Evolutionary conservation across 2,797 vertebrate genomes (phyloP), one percentile per base, ranked within the genome.

Genomic region (Mallotus villosus): DNA sequence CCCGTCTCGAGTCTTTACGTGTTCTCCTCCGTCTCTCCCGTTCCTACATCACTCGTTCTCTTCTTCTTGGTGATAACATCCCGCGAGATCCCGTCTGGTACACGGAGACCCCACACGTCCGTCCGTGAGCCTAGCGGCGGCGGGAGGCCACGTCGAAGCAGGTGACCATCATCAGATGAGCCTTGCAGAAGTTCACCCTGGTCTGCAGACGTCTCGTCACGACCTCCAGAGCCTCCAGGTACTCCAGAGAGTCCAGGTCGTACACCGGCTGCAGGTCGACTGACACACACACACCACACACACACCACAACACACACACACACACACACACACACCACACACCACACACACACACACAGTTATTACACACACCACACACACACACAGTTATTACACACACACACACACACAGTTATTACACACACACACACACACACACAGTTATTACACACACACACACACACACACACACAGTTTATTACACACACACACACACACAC

Each of bases 161-260:
- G 80, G 97, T 99, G 86, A 99, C 94, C 97, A 99, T 98, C 97
- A 99, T 99, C 78, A 99, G 97, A 83, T 98, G 97, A 63, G 97
- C 95, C 92, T 99, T 99, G 93, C 97, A 99, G 93, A 97, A 99
- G 90, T 99, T 98, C 78, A 99, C 97, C 9, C 96, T 94, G 85
- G 90, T 98, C 90, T 99, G 96, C 85, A 98, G 92, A 74, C 95
- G 96, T 83, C 95, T 94, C 0, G 97, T 98, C 80, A 98, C 93
- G 0, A 92, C 95, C 89, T 98, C 96, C 22, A 99, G 92, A 11
- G 97, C 97, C 82, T 98, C 96, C 81, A 99, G 80, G 85, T 99
- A 97, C 86, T 99, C 97, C 87, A 98, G 81, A 32, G 97, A 99
- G 91, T 98, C 97, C 79, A 96, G 91, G 77, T 98, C 96, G 75